Conservation (phyloP, 2,797 vertebrate species). For the Eurystomus glaucurus region DNA sequence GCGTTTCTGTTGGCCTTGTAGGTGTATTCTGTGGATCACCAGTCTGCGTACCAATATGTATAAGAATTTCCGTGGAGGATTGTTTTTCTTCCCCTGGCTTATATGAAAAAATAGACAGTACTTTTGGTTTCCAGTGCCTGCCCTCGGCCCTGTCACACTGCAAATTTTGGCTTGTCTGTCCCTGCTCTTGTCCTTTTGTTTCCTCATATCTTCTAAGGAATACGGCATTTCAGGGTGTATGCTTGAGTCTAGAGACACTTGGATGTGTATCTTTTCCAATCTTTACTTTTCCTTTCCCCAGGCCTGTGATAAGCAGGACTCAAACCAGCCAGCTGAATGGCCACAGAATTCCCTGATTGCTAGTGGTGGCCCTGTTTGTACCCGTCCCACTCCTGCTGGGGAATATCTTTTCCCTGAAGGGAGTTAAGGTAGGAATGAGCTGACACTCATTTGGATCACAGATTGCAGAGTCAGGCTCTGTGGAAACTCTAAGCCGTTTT, state of each 20-base stretch:
- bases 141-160: not conserved
- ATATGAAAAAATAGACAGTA: not conserved
- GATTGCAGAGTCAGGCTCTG: rapidly evolving
- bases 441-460: not conserved
- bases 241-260: not conserved
- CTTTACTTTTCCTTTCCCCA: not conserved
- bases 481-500: not conserved
- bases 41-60: not conserved
- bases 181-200: not conserved
- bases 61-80: not conserved
- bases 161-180: not conserved
- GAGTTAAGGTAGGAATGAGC: not conserved
- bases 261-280: rapidly evolving
- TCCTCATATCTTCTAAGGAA: not conserved
- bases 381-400: not conserved
- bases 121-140: not conserved
- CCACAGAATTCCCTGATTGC: not conserved
- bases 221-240: not conserved
- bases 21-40: not conserved
- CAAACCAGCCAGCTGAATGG: not conserved
- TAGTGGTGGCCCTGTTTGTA: not conserved
- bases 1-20: not conserved
- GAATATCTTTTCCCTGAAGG: not conserved
- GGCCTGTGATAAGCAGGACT: not conserved
- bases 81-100: not conserved